Evolutionary conservation across 1,140 invertebrate genomes (phyloP), one percentile per base, ranked within the genome.

Genomic region (Conus betulinus): DNA sequence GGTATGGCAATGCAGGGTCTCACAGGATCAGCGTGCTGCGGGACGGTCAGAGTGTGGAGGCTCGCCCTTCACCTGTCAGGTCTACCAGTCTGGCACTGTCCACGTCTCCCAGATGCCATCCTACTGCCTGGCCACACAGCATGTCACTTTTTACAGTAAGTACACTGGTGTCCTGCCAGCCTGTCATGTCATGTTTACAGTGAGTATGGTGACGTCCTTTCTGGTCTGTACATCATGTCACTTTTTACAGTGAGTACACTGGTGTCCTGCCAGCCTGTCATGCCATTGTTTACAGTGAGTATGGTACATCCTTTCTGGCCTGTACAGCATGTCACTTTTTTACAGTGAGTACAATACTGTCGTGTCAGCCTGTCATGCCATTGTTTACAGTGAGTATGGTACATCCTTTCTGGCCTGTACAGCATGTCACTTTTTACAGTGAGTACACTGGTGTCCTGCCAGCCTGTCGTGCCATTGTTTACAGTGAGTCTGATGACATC

Each of bases 351-450:
- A 60, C 57, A 17, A 7, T 60, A n/a, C 8, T 17, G 8, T 60
- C 57, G 7, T 74, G n/a, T n/a, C n/a, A n/a, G n/a, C n/a, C n/a
- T n/a, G n/a, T n/a, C n/a, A 39, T 39, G 39, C 3, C 39, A 39
- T 3, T 39, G 0, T 39, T 39, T 39, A 39, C 39, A 39, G 39
- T 39, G 39, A 39, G 39, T 39, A 39, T 39, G 39, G 39, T 39
- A n/a, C n/a, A 39, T 39, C 39, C 10, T 98, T 97, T 88, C 96
- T 97, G 25, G 96, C 99, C 52, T n/a, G 98, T 98, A 90, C 97
- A 98, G 94, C 98, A 98, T 79, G 98, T 99, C 17, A 97, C 98
- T 95, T 99, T 99, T 96, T 98, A 99, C 96, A 99, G 98, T 99
- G 96, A 97, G 97, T 96, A 60, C 60, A 20, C 1, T 63, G 39